Percentiles rank a stretch among this genome's conserved stretches.
Conservation (phyloP, 2,888 invertebrate genomes). For the Hypercompe scribonia region DNA sequence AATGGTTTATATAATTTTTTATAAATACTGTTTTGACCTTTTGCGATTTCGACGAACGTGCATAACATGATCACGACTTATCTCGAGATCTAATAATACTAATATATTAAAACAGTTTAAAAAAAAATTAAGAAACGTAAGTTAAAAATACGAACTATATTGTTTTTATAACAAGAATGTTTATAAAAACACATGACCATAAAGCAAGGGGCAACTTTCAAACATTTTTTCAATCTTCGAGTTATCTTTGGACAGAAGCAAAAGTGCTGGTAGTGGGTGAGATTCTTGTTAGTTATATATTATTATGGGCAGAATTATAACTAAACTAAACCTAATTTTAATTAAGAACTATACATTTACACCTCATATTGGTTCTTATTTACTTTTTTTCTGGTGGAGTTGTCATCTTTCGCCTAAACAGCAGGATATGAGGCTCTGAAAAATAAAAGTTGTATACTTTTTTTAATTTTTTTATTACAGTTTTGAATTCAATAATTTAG, state of each 20-base stretch:
- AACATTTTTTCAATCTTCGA: not conserved
- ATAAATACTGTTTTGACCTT: not conserved
- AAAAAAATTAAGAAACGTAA: not conserved
- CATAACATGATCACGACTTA: not conserved
- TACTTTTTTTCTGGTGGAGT: conserved; percentile 78
- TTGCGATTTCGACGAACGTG: not conserved
- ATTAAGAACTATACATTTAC: conserved; percentile 68
- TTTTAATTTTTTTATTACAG: too few relatives aligned
- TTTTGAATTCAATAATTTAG: too few relatives aligned
- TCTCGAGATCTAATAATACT: too few relatives aligned
- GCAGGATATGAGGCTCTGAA: conserved; percentile 95
- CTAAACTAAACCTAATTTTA: conserved; percentile 61
- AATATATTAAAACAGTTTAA: too few relatives aligned
- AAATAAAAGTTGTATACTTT: conserved; percentile 17
- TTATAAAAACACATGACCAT: not conserved
- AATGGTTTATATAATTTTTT: not conserved
- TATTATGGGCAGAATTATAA: conserved; percentile 60
- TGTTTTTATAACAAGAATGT: not conserved
- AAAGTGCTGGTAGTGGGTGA: conserved; percentile 23
- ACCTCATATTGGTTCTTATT: conserved; percentile 37
- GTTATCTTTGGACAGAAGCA: conserved; percentile 11
- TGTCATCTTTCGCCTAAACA: conserved; percentile 92
- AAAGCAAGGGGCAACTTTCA: not conserved
- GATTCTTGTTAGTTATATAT: conserved; percentile 50
- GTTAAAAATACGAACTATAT: not conserved